A percentile compares a stretch with the other conserved stretches of the same genome.
Evolutionary conservation across 1,140 invertebrate species (phyloP).

Genomic region (Drosophila teissieri): DNA sequence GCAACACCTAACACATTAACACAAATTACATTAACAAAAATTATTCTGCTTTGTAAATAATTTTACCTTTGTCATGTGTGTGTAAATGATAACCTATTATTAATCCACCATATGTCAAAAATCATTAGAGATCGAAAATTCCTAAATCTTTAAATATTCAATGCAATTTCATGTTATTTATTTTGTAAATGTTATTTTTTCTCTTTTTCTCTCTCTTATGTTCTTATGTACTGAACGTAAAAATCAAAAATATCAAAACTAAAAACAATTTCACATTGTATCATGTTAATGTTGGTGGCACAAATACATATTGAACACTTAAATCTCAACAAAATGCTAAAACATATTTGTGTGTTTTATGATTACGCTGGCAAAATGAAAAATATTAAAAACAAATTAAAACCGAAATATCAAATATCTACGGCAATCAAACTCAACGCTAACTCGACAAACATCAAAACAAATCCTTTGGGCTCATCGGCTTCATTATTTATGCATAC

Average conservation of each 20-base stretch:
- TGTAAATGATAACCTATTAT: constrained; percentile 8
- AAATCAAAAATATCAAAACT: constrained; percentile 55
- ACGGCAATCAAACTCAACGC: constrained; percentile 35
- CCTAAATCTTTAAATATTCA: constrained; percentile 31
- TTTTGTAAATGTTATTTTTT: constrained; percentile 84
- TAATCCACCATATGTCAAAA: constrained; percentile 8
- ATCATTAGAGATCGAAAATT: constrained; percentile 13
- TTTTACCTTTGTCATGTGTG: constrained; percentile 6
- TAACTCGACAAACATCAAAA: constrained; percentile 40
- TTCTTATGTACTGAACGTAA: constrained; percentile 71
- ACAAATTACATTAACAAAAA: constrained; percentile 7
- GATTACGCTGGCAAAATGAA: constrained; percentile 42
- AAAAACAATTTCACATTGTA: constrained; percentile 62
- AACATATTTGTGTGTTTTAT: constrained; percentile 44
- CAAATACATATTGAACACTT: constrained; percentile 59
- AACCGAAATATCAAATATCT: constrained; percentile 33
- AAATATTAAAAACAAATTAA: constrained; percentile 12
- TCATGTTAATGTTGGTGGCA: constrained; percentile 82
- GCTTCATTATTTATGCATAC: constrained; percentile 56
- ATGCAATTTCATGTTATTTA: constrained; percentile 70
- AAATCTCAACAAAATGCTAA: constrained; percentile 50
- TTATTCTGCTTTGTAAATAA: constrained; percentile 32
- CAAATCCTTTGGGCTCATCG: constrained; percentile 58
- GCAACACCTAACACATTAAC: constrained; percentile 5
- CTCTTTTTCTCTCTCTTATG: constrained; percentile 82